Base-by-base conservation (phyloP, 37 sponge, comb jelly and placozoan genomes). In the Cliona cf. orientalis region DNA sequence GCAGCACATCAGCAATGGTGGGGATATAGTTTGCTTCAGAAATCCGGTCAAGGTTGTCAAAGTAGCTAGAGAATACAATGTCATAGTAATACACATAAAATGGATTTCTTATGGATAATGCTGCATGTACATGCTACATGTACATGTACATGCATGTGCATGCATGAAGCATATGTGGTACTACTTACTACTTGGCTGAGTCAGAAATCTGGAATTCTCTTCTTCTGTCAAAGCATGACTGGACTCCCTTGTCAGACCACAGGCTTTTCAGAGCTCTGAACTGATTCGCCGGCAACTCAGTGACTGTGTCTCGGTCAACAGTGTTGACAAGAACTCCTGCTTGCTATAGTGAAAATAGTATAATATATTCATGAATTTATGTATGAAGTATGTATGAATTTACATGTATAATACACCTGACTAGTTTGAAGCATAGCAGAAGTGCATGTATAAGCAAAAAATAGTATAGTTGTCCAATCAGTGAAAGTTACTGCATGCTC, bases 121-220 rank as follows among this genome's bases (percentile, higher is more conserved):
- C 25, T 14, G 37, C 7, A 31, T 31, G 19, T 32, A 6, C 34
- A 25, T 26, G 29, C 23, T 61, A 61, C 6, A 61, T 33, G 4
- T 32, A 35, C 36, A 67, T 29, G 34, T 29, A 53, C n/a, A 14
- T 72, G 4, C 42, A 36, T n/a, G 5, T 5, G 63, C 63, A 45
- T 11, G 29, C 42, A 14, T 5, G 35, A 29, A 82, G 26, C 57
- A 6, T 14, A 64, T 42, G 5, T 84, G 12, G 0, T 0, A 19
- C 14, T 40, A 9, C 93, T 94, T 58, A 98, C 94, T 98, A 96
- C 80, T 93, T 91, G 23, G 97, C 87, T 3, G 99, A 98, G 64
- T 98, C 99, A 11, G 99, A 91, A 17, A 98, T 73, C 59, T 98
- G 99, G 72, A 86, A 98, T 44, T 98, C 96, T 67, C 92, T 86